Percentiles rank a stretch among this genome's conserved stretches.
These are phyloP conservation scores for Prosopocoilus inquinatus DNA, from an alignment of 2,888 invertebrate genomes.

Conservation along the genomic window DNA sequence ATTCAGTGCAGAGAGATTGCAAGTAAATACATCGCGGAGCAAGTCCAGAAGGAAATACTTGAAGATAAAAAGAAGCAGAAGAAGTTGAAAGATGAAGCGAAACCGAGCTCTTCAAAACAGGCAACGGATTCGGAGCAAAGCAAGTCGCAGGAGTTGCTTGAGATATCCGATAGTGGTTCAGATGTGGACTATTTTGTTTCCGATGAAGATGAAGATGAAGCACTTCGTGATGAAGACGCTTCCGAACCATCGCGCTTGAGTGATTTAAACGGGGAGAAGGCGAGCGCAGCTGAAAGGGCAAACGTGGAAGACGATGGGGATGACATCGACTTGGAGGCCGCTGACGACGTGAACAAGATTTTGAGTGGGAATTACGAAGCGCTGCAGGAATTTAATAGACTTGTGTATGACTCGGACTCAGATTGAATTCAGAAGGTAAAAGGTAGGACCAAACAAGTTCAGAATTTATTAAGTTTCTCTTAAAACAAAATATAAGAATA, in stretches of 20 bases:
- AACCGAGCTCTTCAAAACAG: conserved; percentile 9
- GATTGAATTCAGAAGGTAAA: neutral
- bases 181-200: conserved; percentile 18
- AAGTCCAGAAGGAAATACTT: conserved; percentile 42
- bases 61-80: conserved; percentile 22
- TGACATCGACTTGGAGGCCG: conserved; percentile 40
- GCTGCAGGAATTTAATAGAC: conserved; percentile 9
- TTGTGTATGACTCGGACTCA: conserved; percentile 17
- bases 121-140: neutral
- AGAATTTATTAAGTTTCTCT: too few relatives aligned
- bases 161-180: conserved; percentile 19
- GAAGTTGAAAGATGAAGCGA: conserved; percentile 14
- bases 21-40: conserved; percentile 61
- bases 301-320: conserved; percentile 23
- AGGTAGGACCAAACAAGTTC: too few relatives aligned
- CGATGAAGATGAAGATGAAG: conserved; percentile 14
- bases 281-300: conserved; percentile 15
- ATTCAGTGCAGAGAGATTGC: conserved; percentile 72
- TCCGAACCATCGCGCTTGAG: conserved; percentile 6
- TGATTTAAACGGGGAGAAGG: conserved; percentile 2
- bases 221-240: neutral
- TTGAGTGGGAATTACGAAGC: conserved; percentile 9
- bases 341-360: conserved; percentile 42
- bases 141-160: conserved; percentile 21
- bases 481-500: too few relatives aligned